Conservation (phyloP, 2,888 invertebrate genomes). For the Plagodis dolabraria region DNA sequence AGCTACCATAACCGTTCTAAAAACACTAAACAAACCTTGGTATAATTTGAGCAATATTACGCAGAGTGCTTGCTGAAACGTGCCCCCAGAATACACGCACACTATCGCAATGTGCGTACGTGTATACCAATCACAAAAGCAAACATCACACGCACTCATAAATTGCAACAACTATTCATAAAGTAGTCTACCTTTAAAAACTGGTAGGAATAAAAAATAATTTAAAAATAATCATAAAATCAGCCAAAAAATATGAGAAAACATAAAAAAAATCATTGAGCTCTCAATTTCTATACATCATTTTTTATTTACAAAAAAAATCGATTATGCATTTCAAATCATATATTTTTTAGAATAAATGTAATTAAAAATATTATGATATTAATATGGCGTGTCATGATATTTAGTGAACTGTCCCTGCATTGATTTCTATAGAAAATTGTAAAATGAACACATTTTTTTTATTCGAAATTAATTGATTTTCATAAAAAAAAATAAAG, state of each 20-base stretch:
- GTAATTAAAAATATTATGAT: conserved; percentile 26
- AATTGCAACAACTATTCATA: too few species aligned
- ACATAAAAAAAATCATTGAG: conserved; percentile 37
- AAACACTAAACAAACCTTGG: too few species aligned
- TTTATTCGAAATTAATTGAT: background rate
- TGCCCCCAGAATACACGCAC: too few species aligned
- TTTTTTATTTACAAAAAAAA: conserved; percentile 40
- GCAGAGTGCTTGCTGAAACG: too few species aligned
- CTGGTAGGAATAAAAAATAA: conserved; percentile 32
- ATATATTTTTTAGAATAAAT: conserved; percentile 14
- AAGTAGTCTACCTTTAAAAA: conserved; percentile 15
- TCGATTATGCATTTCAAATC: conserved; percentile 35
- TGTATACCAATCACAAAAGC: too few species aligned
- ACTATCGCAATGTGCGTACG: too few species aligned
- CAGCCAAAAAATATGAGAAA: conserved; percentile 33
- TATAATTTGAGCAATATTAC: too few species aligned
- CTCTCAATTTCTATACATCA: conserved; percentile 35
- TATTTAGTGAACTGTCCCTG: conserved; percentile 18
- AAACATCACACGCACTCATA: too few species aligned
- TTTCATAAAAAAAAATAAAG: too few species aligned
- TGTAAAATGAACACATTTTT: conserved; percentile 8
- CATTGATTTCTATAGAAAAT: conserved; percentile 6
- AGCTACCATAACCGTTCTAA: too few species aligned
- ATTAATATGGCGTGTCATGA: conserved; percentile 29
- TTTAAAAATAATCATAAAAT: conserved; percentile 35